A percentile compares a stretch with the other conserved stretches of the same genome.
Conservation (phyloP, 2,113 vertebrate species). For the Stictonetta naevosa region DNA sequence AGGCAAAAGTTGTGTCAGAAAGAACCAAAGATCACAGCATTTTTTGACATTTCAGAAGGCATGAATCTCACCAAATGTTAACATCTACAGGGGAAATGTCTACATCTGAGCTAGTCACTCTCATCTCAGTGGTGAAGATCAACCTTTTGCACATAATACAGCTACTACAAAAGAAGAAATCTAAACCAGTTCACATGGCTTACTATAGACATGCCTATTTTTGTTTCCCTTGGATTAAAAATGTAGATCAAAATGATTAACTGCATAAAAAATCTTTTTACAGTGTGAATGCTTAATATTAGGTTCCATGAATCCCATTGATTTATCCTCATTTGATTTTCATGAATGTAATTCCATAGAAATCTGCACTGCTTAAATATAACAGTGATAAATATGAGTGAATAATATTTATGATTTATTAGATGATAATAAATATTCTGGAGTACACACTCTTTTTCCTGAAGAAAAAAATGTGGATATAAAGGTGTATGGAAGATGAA, state of each 20-base stretch:
- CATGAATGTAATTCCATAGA: background rate
- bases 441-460: background rate
- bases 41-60: background rate
- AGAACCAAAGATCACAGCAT: background rate
- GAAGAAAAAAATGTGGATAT: background rate
- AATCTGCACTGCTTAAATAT: background rate
- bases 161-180: background rate
- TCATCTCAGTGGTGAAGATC: background rate
- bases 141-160: background rate
- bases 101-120: background rate
- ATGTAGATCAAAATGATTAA: background rate
- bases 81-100: background rate
- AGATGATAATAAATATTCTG: background rate
- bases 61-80: background rate
- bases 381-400: background rate
- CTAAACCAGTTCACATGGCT: background rate
- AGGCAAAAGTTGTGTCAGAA: background rate
- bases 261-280: background rate
- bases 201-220: background rate
- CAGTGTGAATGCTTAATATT: background rate
- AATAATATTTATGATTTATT: background rate
- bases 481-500: background rate
- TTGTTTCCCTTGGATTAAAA: background rate
- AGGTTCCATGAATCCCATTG: background rate
- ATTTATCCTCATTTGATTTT: slow-evolving; percentile 5